A percentile compares a stretch with the other conserved stretches of the same genome.
These are phyloP conservation scores for Felis chaus DNA, from an alignment of 2,113 vertebrate species.

Conservation along the genomic window DNA sequence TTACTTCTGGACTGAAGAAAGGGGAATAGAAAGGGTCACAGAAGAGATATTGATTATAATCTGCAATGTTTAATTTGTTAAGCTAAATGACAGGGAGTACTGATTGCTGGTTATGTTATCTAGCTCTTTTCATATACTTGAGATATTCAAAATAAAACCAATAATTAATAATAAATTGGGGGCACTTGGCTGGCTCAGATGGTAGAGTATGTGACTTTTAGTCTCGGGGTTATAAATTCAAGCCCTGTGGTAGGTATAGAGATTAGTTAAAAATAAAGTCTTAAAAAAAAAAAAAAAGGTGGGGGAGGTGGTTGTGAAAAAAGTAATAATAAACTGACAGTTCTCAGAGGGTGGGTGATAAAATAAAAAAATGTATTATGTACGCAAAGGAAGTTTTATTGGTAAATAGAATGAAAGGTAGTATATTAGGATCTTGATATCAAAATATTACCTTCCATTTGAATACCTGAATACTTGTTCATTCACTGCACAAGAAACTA, in stretches of 20 bases:
- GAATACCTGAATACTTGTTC: not conserved
- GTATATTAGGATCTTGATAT: slow-evolving; percentile 18
- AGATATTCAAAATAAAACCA: not conserved
- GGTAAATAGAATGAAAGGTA: not conserved
- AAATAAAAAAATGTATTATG: not conserved
- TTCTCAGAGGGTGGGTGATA: not conserved
- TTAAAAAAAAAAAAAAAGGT: too few relatives aligned
- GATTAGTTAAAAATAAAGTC: too few relatives aligned
- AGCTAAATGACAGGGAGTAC: not conserved
- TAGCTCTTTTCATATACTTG: not conserved
- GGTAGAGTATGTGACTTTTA: too few relatives aligned
- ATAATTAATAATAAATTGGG: not conserved
- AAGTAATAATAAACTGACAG: not conserved
- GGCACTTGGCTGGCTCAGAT: too few relatives aligned
- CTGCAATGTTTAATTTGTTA: not conserved
- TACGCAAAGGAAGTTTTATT: not conserved
- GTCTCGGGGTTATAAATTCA: too few relatives aligned
- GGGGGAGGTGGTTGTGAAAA: too few relatives aligned
- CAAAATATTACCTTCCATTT: not conserved
- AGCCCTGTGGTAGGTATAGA: too few relatives aligned
- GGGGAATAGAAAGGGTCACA: not conserved
- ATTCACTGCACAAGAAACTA: not conserved
- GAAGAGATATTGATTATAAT: not conserved
- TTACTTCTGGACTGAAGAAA: not conserved
- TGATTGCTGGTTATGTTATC: not conserved